These are phyloP conservation scores for Sylvicola fuscatus DNA, from an alignment of 2,888 invertebrate species.

Conservation along the genomic window DNA sequence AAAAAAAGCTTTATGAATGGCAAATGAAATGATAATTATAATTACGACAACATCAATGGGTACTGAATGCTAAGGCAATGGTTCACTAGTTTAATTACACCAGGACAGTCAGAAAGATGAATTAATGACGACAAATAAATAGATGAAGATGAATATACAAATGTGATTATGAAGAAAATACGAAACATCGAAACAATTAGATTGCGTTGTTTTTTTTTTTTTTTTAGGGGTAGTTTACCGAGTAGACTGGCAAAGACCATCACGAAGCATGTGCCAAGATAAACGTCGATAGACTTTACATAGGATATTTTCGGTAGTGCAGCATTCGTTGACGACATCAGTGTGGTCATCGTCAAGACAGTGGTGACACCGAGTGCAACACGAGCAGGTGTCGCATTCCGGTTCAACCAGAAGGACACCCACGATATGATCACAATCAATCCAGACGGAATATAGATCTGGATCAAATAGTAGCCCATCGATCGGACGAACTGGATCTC, in stretches of 20 bases:
- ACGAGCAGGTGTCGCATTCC: slow-evolving; percentile 85
- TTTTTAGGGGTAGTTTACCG: slow-evolving; percentile 39
- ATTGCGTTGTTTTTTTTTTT: slow-evolving; percentile 1
- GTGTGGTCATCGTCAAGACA: slow-evolving; percentile 93
- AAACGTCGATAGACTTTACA: slow-evolving; percentile 94
- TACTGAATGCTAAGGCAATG: background rate
- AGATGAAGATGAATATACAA: background rate
- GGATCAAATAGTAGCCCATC: slow-evolving; percentile 97
- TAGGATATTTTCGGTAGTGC: slow-evolving; percentile 96
- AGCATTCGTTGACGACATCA: slow-evolving; percentile 91
- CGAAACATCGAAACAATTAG: background rate
- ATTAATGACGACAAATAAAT: background rate
- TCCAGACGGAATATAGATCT: slow-evolving; percentile 95
- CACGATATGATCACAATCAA: slow-evolving; percentile 93
- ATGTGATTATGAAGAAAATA: background rate
- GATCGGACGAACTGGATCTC: slow-evolving; percentile 94
- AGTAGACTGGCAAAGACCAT: slow-evolving; percentile 96
- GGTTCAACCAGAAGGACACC: slow-evolving; percentile 93
- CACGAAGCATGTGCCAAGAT: slow-evolving; percentile 93
- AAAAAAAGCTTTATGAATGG: too few relatives aligned
- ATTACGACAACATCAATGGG: background rate
- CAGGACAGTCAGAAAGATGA: background rate
- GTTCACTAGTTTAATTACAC: background rate
- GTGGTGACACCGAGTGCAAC: slow-evolving; percentile 88
- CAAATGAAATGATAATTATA: slow-evolving; percentile 1